Evolutionary conservation across 2,797 vertebrate genomes (phyloP).

Genomic region (Streptopelia turtur): DNA sequence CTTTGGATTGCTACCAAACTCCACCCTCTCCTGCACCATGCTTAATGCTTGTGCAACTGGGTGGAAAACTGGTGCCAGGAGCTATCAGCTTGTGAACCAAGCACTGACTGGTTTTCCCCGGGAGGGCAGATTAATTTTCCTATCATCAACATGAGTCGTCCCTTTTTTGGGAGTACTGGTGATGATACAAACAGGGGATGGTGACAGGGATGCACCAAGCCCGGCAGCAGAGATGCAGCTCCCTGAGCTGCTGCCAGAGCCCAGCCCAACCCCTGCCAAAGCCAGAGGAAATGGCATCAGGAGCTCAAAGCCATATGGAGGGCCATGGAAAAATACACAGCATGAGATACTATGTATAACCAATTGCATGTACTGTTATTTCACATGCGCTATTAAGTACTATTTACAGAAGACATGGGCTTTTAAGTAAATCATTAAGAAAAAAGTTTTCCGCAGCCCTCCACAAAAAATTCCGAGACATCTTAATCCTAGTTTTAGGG

Average conservation of each 20-base stretch:
- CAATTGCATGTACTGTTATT: neutral
- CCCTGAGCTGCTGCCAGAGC: neutral
- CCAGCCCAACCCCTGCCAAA: too few relatives aligned
- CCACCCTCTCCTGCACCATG: neutral
- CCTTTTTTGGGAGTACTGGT: neutral
- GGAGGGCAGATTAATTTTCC: neutral
- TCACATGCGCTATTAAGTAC: neutral
- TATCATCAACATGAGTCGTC: neutral
- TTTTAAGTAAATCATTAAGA: neutral
- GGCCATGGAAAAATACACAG: neutral
- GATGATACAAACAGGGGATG: neutral
- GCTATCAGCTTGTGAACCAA: neutral
- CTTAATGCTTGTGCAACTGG: neutral
- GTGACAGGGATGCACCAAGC: neutral
- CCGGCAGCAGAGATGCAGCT: neutral
- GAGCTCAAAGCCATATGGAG: neutral
- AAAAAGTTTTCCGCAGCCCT: neutral
- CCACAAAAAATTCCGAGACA: neutral
- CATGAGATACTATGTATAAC: neutral
- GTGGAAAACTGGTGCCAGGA: neutral
- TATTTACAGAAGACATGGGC: neutral
- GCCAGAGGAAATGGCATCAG: neutral
- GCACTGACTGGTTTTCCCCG: neutral
- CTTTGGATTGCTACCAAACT: neutral
- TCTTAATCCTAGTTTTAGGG: neutral